phyloP scores from a whole-genome alignment of 2,888 invertebrate species.

The Caenorhabditis angaria region DNA sequence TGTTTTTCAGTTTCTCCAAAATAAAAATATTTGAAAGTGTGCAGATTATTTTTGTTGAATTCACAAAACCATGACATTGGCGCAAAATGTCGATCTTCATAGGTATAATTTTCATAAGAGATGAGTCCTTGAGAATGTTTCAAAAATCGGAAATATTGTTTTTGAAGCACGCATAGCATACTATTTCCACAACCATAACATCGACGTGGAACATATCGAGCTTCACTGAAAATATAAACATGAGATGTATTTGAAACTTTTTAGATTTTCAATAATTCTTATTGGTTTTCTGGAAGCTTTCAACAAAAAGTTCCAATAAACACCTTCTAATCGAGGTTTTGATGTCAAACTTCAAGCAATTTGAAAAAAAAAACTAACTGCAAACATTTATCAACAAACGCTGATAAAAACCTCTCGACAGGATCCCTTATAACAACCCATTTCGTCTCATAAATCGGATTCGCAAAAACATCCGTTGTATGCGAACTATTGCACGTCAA shows the following conservation, averaged over 20 bases:
- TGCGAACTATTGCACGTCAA: conserved; percentile 31
- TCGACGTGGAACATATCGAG: conserved; percentile 10
- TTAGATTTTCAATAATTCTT: too few relatives aligned
- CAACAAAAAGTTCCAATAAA: too few relatives aligned
- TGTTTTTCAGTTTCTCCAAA: conserved; percentile 31
- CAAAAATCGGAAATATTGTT: conserved; percentile 28
- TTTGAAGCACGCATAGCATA: conserved; percentile 23
- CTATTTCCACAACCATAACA: conserved; percentile 30
- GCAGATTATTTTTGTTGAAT: conserved; percentile 17
- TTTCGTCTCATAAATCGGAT: conserved; percentile 17
- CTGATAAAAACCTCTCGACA: conserved; percentile 30
- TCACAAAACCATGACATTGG: conserved; percentile 40
- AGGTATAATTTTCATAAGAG: conserved; percentile 16
- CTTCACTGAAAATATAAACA: conserved; percentile 23
- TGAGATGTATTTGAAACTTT: too few relatives aligned
- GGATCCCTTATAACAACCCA: conserved; percentile 30
- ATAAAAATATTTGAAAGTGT: conserved; percentile 24
- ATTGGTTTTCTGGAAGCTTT: too few relatives aligned
- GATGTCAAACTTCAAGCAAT: too few relatives aligned
- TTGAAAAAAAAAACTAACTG: conserved; percentile 16
- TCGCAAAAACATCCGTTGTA: conserved; percentile 19
- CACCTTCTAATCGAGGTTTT: too few relatives aligned
- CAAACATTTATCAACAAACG: conserved; percentile 35
- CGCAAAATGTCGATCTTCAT: conserved; percentile 39
- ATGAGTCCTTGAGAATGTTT: conserved; percentile 14